phyloP scores from a whole-genome alignment of 2,797 vertebrate species.

The Malacoraja senta region DNA sequence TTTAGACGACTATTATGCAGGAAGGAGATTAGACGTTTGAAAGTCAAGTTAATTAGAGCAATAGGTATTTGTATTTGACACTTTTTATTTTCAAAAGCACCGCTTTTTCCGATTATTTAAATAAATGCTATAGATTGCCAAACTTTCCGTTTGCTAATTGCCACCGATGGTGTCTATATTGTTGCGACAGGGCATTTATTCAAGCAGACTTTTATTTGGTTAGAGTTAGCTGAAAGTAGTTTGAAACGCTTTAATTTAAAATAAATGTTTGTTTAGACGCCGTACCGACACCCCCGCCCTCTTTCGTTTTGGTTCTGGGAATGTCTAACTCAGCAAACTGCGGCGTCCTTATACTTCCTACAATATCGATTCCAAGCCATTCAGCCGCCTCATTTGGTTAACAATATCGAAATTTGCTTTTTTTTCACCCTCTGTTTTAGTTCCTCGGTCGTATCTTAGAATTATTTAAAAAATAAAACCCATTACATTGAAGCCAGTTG shows the following conservation, averaged over 20 bases:
- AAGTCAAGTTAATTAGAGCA: neutral
- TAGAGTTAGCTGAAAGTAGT: neutral
- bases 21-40: neutral
- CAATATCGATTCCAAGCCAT: neutral
- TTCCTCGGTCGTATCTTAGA: slow-evolving; percentile 5
- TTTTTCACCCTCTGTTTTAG: neutral
- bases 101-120: neutral
- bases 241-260: slow-evolving; percentile 7
- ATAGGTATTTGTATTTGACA: neutral
- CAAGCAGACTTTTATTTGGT: neutral
- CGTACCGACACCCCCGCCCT: neutral
- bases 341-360: neutral
- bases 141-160: neutral
- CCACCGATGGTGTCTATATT: neutral
- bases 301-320: neutral
- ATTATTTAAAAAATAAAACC: slow-evolving; percentile 16
- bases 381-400: slow-evolving; percentile 19
- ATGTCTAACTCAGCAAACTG: neutral
- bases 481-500: slow-evolving; percentile 26
- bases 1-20: neutral
- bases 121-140: neutral
- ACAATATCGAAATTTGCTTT: slow-evolving; percentile 37
- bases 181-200: neutral
- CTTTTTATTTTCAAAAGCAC: no score
- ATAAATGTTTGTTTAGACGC: neutral